Conservation (phyloP, 2,113 vertebrate genomes). For the Aplodontia rufa region DNA sequence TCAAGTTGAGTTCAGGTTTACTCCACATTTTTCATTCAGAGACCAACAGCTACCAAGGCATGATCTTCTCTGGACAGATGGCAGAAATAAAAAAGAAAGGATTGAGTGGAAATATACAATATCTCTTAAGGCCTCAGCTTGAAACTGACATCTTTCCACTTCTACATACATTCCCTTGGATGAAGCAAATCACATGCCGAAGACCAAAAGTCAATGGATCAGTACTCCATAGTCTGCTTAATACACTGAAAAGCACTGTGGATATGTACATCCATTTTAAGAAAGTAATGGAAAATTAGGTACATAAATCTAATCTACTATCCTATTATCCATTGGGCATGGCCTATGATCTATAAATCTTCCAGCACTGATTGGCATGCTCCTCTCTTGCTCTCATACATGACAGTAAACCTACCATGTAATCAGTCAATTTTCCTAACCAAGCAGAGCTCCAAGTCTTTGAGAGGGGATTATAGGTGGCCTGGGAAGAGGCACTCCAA, state of each 20-base stretch:
- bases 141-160: background rate
- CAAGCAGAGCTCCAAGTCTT: conserved; percentile 11
- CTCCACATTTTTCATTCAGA: conserved; percentile 6
- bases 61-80: background rate
- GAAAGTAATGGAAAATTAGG: conserved; percentile 20
- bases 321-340: background rate
- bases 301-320: background rate
- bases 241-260: background rate
- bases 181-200: conserved; percentile 16
- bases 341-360: background rate
- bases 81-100: background rate
- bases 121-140: background rate
- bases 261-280: background rate
- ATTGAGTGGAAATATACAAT: background rate
- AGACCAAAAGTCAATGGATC: background rate
- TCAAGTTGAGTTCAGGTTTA: background rate
- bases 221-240: background rate
- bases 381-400: background rate
- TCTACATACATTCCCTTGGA: background rate
- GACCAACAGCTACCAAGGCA: background rate
- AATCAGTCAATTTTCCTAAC: background rate
- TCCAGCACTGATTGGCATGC: background rate
- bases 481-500: background rate
- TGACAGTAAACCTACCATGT: background rate
- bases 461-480: background rate